These are phyloP conservation scores for Drosophila paracracens DNA, from an alignment of 2,888 invertebrate species.

Conservation along the genomic window DNA sequence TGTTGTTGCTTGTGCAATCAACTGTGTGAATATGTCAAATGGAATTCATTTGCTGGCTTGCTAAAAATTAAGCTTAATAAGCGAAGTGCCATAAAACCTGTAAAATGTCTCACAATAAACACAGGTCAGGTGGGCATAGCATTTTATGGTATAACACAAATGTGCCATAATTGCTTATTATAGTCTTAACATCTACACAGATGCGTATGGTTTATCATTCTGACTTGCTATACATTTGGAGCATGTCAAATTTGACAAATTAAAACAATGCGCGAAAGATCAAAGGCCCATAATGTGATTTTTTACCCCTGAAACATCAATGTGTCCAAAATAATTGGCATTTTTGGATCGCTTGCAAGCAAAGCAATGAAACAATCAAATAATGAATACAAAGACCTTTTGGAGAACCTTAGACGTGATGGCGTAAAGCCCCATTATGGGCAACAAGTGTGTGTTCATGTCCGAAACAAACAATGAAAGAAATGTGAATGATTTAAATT, in stretches of 20 bases:
- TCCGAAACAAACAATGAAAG: conserved; percentile 12
- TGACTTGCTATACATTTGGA: conserved; percentile 7
- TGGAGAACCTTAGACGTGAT: conserved; percentile 48
- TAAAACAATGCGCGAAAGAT: conserved; percentile 42
- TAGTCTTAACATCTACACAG: neutral
- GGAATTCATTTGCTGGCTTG: neutral
- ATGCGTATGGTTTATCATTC: neutral
- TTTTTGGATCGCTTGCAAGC: conserved; percentile 51
- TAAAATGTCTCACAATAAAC: neutral
- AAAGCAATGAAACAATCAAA: conserved; percentile 54
- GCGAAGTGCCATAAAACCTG: neutral
- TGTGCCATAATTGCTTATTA: neutral
- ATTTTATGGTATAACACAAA: neutral
- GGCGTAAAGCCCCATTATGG: conserved; percentile 30
- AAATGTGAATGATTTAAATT: conserved; percentile 46
- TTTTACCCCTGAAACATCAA: conserved; percentile 51
- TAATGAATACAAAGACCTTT: conserved; percentile 50
- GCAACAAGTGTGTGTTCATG: conserved; percentile 45
- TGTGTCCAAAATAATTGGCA: conserved; percentile 60
- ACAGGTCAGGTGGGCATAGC: neutral
- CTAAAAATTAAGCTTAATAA: neutral
- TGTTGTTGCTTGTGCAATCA: neutral
- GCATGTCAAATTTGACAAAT: conserved; percentile 7
- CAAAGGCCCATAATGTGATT: conserved; percentile 62
- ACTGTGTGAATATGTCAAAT: neutral